Conservation (phyloP, 2,797 vertebrate genomes). For the Holocentrus rufus region DNA sequence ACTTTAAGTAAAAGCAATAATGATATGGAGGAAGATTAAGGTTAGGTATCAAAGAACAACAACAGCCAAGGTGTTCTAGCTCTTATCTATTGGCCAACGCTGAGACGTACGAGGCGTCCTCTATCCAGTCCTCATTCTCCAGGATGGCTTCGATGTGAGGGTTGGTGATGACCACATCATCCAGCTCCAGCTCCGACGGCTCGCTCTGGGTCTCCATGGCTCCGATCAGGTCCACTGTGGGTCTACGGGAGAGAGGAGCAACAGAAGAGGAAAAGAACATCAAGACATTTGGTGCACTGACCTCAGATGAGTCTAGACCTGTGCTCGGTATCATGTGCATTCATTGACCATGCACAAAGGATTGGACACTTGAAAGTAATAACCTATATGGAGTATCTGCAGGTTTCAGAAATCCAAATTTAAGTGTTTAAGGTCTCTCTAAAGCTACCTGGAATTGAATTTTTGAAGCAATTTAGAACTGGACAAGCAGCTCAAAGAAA, state of each 20-base stretch:
- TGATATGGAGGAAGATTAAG: not conserved
- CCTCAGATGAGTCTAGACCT: no score
- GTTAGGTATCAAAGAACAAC: not conserved
- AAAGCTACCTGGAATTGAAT: no score
- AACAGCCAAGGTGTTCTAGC: not conserved
- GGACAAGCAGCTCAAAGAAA: no score
- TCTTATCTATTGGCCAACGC: not conserved
- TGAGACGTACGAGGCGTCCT: slow-evolving; percentile 93
- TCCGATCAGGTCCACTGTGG: slow-evolving; percentile 93
- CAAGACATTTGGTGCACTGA: no score
- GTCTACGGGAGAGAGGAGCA: slow-evolving; percentile 76
- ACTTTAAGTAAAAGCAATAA: not conserved
- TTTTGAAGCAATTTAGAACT: no score
- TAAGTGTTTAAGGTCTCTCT: no score
- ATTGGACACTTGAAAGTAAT: no score
- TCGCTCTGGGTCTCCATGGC: slow-evolving; percentile 94
- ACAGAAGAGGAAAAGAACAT: no score
- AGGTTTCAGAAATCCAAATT: no score
- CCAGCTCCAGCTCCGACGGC: slow-evolving; percentile 94
- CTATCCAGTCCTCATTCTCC: slow-evolving; percentile 97
- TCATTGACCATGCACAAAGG: no score
- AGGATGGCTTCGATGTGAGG: slow-evolving; percentile 97
- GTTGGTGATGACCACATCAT: slow-evolving; percentile 97
- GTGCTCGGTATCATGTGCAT: no score
- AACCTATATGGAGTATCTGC: no score